Conservation (phyloP, 92 coral and sea anemone genomes). For the Epizoanthus rinbou region DNA sequence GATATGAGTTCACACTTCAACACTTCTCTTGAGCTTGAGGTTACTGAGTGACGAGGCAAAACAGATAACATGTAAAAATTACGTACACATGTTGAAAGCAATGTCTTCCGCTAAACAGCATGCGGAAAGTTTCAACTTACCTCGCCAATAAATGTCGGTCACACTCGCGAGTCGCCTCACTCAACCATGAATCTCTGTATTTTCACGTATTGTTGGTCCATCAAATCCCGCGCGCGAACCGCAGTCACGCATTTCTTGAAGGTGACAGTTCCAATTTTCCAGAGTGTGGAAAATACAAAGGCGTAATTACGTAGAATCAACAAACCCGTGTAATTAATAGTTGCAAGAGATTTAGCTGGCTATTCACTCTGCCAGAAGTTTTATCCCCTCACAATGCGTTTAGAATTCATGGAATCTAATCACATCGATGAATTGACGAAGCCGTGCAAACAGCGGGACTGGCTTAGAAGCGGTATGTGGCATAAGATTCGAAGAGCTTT, state of each 20-base stretch:
- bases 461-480: conserved; percentile 51
- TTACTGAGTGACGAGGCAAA: background rate
- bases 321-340: conserved; percentile 61
- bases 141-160: too few relatives aligned
- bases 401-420: conserved; percentile 40
- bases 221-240: too few relatives aligned
- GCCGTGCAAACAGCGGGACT: conserved; percentile 8
- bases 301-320: conserved; percentile 66
- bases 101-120: too few relatives aligned
- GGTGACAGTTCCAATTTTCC: conserved; percentile 57
- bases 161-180: too few relatives aligned
- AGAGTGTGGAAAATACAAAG: conserved; percentile 58
- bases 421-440: conserved; percentile 15
- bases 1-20: conserved; percentile 4
- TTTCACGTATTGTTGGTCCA: background rate
- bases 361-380: conserved; percentile 35
- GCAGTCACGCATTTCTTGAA: conserved; percentile 40
- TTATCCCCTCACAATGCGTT: conserved; percentile 25
- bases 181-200: too few relatives aligned
- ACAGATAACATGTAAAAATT: background rate
- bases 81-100: too few relatives aligned
- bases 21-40: conserved; percentile 21
- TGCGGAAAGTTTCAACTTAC: too few relatives aligned
- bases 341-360: conserved; percentile 32
- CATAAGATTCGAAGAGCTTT: conserved; percentile 59